phyloP scores from a whole-genome alignment of 2,888 invertebrate genomes.

The Spisula subtruncata region DNA sequence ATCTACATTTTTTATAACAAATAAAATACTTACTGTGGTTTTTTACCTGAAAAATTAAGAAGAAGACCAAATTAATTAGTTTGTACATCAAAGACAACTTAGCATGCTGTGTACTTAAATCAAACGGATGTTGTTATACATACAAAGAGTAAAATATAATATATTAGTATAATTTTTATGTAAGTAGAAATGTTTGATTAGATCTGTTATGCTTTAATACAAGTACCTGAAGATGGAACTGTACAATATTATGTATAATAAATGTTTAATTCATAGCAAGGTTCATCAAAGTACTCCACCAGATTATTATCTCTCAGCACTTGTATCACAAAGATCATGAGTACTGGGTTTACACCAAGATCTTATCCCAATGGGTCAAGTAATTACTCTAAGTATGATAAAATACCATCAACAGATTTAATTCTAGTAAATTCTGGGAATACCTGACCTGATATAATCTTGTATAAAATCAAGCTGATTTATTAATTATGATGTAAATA shows the following conservation, averaged over 20 bases:
- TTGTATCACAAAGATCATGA: no score
- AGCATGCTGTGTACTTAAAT: background rate
- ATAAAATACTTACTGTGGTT: conserved; percentile 76
- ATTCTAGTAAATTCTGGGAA: no score
- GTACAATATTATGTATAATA: background rate
- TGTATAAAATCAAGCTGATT: no score
- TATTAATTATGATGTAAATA: no score
- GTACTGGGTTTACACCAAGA: background rate
- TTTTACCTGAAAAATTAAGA: conserved; percentile 71
- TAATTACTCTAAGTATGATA: no score
- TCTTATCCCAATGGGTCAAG: no score
- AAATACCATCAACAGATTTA: no score
- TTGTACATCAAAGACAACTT: background rate
- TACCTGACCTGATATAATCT: no score
- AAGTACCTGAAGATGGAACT: background rate
- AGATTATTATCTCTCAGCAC: background rate
- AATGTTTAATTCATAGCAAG: background rate
- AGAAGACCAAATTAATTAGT: conserved; percentile 29
- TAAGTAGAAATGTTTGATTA: background rate
- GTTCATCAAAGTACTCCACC: background rate
- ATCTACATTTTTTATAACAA: background rate
- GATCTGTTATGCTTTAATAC: background rate
- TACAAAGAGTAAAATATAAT: no score
- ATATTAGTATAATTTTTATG: background rate
- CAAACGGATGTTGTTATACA: background rate